phyloP scores from a whole-genome alignment of 2,797 vertebrate genomes.

The Hydrophis major region DNA sequence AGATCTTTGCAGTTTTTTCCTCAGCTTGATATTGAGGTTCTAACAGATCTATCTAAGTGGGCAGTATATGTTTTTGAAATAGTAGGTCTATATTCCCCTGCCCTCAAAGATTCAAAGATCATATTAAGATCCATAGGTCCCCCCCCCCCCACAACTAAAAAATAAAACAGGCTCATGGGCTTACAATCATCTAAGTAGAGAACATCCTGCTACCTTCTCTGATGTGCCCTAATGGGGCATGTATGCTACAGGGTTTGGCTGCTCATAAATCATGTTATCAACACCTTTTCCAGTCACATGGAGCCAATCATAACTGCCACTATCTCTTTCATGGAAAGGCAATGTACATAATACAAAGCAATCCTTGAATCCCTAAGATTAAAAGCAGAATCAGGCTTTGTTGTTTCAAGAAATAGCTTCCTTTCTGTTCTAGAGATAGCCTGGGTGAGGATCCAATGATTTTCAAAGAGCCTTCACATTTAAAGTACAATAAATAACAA shows the following conservation, averaged over 20 bases:
- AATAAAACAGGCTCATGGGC: slow-evolving; percentile 33
- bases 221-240: slow-evolving; percentile 48
- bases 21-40: slow-evolving; percentile 8
- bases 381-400: slow-evolving; percentile 39
- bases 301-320: slow-evolving; percentile 54
- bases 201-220: background rate
- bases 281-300: slow-evolving; percentile 55
- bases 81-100: slow-evolving; percentile 8
- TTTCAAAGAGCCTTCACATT: background rate
- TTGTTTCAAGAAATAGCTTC: background rate
- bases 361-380: slow-evolving; percentile 14
- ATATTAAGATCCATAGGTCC: slow-evolving; percentile 28
- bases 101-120: slow-evolving; percentile 6
- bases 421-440: background rate
- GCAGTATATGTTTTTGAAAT: background rate
- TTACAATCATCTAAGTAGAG: slow-evolving; percentile 27
- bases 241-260: slow-evolving; percentile 23
- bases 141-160: background rate
- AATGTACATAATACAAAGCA: slow-evolving; percentile 38
- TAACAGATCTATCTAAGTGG: slow-evolving; percentile 10
- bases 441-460: background rate
- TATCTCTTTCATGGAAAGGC: slow-evolving; percentile 46
- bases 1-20: slow-evolving; percentile 13
- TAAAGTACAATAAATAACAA: background rate
- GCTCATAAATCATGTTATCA: slow-evolving; percentile 58